Conservation (phyloP, 1,140 invertebrate species). For the Zaprionus tsacasi region DNA sequence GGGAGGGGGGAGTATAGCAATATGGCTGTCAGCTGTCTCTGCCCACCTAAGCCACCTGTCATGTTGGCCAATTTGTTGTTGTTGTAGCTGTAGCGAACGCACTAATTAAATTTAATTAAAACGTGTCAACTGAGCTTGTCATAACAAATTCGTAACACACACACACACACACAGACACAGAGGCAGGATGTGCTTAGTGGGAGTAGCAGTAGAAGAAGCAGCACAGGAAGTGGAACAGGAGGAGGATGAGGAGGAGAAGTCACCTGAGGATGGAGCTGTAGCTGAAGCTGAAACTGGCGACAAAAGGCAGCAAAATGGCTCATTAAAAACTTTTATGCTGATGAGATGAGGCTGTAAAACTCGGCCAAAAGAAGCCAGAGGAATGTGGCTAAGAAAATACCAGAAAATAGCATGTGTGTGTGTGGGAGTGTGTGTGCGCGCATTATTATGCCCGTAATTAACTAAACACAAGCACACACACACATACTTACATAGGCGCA, state of each 20-base stretch:
- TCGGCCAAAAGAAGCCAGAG: slow-evolving; percentile 42
- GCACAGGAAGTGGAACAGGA: neutral
- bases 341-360: slow-evolving; percentile 65
- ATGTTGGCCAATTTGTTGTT: slow-evolving; percentile 43
- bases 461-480: slow-evolving; percentile 57
- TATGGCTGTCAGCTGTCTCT: slow-evolving; percentile 11
- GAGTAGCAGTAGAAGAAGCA: neutral
- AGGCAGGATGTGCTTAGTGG: slow-evolving; percentile 12
- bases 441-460: slow-evolving; percentile 61
- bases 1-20: neutral
- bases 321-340: slow-evolving; percentile 82
- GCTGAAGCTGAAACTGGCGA: slow-evolving; percentile 3
- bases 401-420: neutral
- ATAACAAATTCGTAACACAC: slow-evolving; percentile 75
- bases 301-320: slow-evolving; percentile 70
- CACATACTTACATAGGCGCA: slow-evolving; percentile 12
- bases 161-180: slow-evolving; percentile 48
- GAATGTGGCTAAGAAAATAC: slow-evolving; percentile 58
- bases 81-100: slow-evolving; percentile 47
- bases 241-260: neutral
- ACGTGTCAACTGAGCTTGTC: slow-evolving; percentile 81
- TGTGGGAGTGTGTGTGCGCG: neutral
- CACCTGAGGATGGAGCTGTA: neutral
- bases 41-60: slow-evolving; percentile 38
- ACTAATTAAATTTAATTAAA: slow-evolving; percentile 83